Conservation (phyloP, 2,888 invertebrate genomes). For the Nomada ferruginata region DNA sequence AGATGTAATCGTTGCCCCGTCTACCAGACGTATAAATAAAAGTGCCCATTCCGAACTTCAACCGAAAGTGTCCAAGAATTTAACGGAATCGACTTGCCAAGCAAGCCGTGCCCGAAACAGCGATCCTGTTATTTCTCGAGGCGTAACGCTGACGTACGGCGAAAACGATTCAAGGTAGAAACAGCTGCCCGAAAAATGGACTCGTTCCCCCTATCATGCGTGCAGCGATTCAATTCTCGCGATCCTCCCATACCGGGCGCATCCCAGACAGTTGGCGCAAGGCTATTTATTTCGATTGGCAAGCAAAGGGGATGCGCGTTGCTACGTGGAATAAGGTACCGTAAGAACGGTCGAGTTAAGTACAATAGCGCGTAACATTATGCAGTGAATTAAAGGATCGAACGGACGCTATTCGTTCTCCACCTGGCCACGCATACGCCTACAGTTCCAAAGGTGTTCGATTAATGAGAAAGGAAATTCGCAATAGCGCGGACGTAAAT, state of each 20-base stretch:
- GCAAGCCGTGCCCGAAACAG: neutral
- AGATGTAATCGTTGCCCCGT: too few relatives aligned
- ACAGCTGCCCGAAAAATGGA: neutral
- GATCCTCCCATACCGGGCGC: slow-evolving; percentile 49
- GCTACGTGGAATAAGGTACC: slow-evolving; percentile 45
- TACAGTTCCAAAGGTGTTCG: slow-evolving; percentile 28
- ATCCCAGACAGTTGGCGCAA: slow-evolving; percentile 16
- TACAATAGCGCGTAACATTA: slow-evolving; percentile 67
- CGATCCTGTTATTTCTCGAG: slow-evolving; percentile 3
- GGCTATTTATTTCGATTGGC: slow-evolving; percentile 39
- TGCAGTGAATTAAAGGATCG: slow-evolving; percentile 61
- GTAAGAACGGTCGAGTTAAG: slow-evolving; percentile 64
- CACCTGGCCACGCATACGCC: neutral
- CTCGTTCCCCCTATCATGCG: slow-evolving; percentile 6
- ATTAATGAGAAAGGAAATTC: slow-evolving; percentile 44
- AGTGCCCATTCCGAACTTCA: neutral
- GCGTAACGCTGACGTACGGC: neutral
- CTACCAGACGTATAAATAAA: neutral
- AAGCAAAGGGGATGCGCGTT: slow-evolving; percentile 24
- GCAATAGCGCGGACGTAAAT: neutral
- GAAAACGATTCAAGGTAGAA: neutral
- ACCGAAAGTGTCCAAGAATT: neutral
- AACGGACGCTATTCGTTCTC: neutral
- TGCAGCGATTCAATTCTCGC: slow-evolving; percentile 32
- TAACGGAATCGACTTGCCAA: neutral